Percentiles rank a stretch among this genome's conserved stretches.
phyloP scores from a whole-genome alignment of 2,113 vertebrate species.

The Odocoileus virginianus region DNA sequence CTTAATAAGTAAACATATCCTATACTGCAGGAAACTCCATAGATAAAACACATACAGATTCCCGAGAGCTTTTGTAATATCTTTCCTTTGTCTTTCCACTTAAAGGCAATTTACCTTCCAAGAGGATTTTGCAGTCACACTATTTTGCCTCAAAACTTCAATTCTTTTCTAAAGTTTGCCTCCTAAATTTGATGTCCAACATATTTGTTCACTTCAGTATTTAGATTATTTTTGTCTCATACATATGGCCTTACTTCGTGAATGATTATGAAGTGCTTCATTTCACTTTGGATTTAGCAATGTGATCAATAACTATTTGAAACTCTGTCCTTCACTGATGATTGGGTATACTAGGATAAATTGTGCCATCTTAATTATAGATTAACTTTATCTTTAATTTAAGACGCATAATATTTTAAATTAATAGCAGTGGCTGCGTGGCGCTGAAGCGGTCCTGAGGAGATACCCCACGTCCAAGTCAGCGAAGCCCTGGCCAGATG shows the following conservation, averaged over 20 bases:
- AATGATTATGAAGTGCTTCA: not conserved
- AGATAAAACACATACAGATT: not conserved
- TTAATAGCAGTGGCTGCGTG: rapidly evolving
- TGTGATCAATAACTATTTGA: not conserved
- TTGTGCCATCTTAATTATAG: not conserved
- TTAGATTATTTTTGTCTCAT: not conserved
- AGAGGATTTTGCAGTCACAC: not conserved
- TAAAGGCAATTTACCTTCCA: not conserved
- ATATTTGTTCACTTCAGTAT: not conserved
- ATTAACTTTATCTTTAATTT: not conserved
- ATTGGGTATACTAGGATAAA: not conserved
- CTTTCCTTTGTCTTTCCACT: not conserved
- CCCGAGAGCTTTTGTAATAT: not conserved
- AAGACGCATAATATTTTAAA: not conserved
- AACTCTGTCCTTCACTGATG: not conserved
- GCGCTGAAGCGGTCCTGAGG: rapidly evolving
- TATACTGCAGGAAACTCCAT: not conserved
- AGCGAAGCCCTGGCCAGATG: not conserved
- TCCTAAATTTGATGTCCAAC: not conserved
- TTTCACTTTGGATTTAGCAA: not conserved
- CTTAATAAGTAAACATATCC: too few relatives aligned
- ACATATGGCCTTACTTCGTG: not conserved
- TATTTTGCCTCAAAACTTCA: not conserved
- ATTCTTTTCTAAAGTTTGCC: not conserved
- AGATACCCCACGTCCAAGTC: not conserved